These are phyloP conservation scores for Himalopsyche tibetana DNA, from an alignment of 2,888 invertebrate species.

Conservation along the genomic window DNA sequence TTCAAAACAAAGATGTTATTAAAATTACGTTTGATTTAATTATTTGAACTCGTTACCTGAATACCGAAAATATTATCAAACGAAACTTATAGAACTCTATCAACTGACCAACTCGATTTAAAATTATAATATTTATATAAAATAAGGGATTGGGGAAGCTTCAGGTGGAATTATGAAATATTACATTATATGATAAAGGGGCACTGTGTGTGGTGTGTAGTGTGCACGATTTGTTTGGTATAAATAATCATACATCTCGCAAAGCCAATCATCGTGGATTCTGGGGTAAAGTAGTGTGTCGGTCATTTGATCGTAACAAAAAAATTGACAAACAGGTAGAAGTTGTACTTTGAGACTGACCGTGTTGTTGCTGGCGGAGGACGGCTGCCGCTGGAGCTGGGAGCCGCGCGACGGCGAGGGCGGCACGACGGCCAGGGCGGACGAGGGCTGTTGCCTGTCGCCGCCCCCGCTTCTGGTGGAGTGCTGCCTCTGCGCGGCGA, in stretches of 20 bases:
- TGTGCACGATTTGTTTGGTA: neutral
- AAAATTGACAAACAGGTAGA: neutral
- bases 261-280: neutral
- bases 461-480: slow-evolving; percentile 53
- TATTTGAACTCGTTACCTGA: no score
- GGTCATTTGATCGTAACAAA: slow-evolving; percentile 13
- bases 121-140: no score
- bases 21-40: no score
- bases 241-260: slow-evolving; percentile 23
- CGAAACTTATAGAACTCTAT: no score
- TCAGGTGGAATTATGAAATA: neutral
- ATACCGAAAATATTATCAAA: no score
- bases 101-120: no score
- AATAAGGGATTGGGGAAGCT: no score
- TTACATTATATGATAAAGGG: neutral
- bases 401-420: slow-evolving; percentile 48
- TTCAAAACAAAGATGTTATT: no score
- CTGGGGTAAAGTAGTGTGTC: slow-evolving; percentile 4
- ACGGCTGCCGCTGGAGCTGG: slow-evolving; percentile 65
- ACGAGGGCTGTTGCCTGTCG: slow-evolving; percentile 48
- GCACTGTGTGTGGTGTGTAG: neutral
- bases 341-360: slow-evolving; percentile 36
- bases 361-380: slow-evolving; percentile 24
- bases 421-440: slow-evolving; percentile 52
- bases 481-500: slow-evolving; percentile 48